A percentile compares a stretch with the other conserved stretches of the same genome.
Evolutionary conservation across 2,113 vertebrate genomes (phyloP).

Genomic region (Antigone vipio): DNA sequence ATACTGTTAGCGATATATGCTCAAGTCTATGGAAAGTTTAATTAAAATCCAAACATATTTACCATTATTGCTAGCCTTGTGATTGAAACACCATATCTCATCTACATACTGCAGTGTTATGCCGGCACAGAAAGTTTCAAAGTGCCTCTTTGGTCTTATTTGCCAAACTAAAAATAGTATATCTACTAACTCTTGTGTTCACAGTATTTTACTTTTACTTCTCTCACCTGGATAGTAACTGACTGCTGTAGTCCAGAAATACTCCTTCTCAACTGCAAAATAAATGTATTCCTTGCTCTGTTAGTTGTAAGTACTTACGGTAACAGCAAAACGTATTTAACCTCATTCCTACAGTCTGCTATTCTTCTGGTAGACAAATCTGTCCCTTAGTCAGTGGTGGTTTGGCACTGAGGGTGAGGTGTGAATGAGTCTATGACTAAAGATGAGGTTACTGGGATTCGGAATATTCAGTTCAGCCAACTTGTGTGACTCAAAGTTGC

Average conservation of each 20-base stretch:
- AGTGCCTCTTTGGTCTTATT: not conserved
- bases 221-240: not conserved
- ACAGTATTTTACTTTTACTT: not conserved
- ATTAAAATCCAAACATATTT: not conserved
- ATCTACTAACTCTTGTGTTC: not conserved
- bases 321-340: not conserved
- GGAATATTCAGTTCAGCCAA: slow-evolving; percentile 5
- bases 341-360: not conserved
- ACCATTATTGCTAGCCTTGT: not conserved
- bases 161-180: not conserved
- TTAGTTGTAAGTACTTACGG: not conserved
- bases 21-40: not conserved
- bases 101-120: not conserved
- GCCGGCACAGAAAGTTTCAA: not conserved
- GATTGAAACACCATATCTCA: not conserved
- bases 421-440: slow-evolving; percentile 25
- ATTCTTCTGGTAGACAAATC: slow-evolving; percentile 13
- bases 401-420: slow-evolving; percentile 16
- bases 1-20: not conserved
- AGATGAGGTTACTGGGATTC: not conserved
- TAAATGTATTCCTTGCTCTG: not conserved
- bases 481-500: not conserved
- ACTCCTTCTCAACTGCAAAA: not conserved
- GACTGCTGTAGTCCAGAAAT: not conserved
- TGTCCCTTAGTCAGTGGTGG: not conserved